These are phyloP conservation scores for Lithophane socia DNA, from an alignment of 2,888 invertebrate species.

Conservation along the genomic window DNA sequence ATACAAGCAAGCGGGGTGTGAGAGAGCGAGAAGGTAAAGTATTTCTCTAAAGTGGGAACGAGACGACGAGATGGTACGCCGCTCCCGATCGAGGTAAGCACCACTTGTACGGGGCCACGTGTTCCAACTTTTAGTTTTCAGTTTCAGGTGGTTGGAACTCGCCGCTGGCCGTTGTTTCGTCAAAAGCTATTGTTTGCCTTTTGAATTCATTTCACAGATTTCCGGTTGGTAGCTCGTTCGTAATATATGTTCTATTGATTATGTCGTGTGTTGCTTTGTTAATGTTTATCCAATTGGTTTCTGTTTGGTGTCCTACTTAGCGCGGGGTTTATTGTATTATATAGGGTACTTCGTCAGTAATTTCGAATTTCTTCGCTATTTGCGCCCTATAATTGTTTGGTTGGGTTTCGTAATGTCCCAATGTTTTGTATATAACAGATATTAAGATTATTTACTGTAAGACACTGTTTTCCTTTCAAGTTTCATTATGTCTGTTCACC, in stretches of 20 bases:
- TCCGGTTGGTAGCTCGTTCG: slow-evolving; percentile 53
- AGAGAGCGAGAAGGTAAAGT: slow-evolving; percentile 87
- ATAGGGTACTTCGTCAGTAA: background rate
- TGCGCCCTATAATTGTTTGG: background rate
- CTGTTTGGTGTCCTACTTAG: slow-evolving; percentile 32
- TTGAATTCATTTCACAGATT: slow-evolving; percentile 53
- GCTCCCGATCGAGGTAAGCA: slow-evolving; percentile 88
- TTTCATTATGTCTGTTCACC: too few species aligned
- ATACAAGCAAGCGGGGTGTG: slow-evolving; percentile 82
- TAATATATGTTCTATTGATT: slow-evolving; percentile 52
- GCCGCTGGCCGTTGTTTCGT: slow-evolving; percentile 66
- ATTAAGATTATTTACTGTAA: too few species aligned
- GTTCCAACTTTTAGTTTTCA: slow-evolving; percentile 80
- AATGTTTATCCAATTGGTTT: slow-evolving; percentile 47
- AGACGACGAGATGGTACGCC: slow-evolving; percentile 86
- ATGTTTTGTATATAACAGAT: background rate
- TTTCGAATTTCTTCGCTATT: background rate
- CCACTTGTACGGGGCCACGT: slow-evolving; percentile 85
- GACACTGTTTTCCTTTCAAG: background rate
- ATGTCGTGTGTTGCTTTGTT: slow-evolving; percentile 57
- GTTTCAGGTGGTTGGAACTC: slow-evolving; percentile 73
- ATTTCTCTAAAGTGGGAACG: slow-evolving; percentile 88
- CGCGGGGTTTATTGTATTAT: slow-evolving; percentile 13
- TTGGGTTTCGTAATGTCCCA: background rate
- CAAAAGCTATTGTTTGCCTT: slow-evolving; percentile 64